Evolutionary conservation across 2,888 invertebrate species (phyloP), one percentile per base, ranked within the genome.

Genomic region (Pristionchus arcanus): DNA sequence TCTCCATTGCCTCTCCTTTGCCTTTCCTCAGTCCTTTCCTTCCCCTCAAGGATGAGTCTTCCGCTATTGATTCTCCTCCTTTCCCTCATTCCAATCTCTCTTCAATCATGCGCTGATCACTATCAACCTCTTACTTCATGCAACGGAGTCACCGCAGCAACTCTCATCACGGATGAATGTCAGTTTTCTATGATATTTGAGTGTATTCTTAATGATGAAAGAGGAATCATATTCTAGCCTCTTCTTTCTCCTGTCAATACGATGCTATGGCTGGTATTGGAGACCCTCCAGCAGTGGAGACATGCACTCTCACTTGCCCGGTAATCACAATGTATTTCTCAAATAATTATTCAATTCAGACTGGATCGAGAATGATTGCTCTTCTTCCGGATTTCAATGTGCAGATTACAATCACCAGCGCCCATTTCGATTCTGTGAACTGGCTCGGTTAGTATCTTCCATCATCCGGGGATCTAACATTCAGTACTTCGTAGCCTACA

Each of bases 241-340:
- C 84, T 0, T 9, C 55, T 1, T 37, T n/a, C 55, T 28, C 28
- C 13, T 84, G 84, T 28, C 11, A 21, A n/a, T 84, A 55, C 84
- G 84, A 84, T 25, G 37, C 53, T 0, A 84, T 84, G 55, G 25
- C 28, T 21, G 19, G 28, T n/a, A 49, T 31, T 21, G 84, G 84
- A 28, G 19, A 37, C 28, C 84, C 59, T 0, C 84, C 59, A 0
- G 19, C 84, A n/a, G 84, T 84, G 11, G 55, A 53, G 3, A 31
- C 55, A 19, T 84, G 84, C 42, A 42, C 34, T 55, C 53, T 84
- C 59, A 84, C 59, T 55, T 84, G 84, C 31, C 84, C 84, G 7
- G 84, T 84, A 55, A 31, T 19, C 19, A 19, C 5, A 13, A 4
- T 19, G 2, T 84, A 15, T 25, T 42, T 31, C 53, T 11, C 53